These are phyloP conservation scores for Xiphophorus couchianus DNA, from an alignment of 2,113 vertebrate species.

Conservation along the genomic window DNA sequence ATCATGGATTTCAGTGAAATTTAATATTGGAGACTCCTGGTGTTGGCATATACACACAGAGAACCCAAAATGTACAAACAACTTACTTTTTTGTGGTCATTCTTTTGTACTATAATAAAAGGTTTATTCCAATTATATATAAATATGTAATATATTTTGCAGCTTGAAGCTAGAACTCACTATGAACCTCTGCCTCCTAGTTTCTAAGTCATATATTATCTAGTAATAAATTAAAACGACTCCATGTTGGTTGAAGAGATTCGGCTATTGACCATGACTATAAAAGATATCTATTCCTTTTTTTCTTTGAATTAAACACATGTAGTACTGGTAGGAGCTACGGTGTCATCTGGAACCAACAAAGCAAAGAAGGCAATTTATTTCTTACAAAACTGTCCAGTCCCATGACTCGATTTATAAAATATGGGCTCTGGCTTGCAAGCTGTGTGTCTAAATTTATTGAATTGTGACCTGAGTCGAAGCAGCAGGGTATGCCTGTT, in stretches of 20 bases:
- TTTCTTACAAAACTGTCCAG: slow-evolving; percentile 37
- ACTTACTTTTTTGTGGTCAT: too few relatives aligned
- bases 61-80: too few relatives aligned
- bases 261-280: neutral
- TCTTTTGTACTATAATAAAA: too few relatives aligned
- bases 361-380: slow-evolving; percentile 39
- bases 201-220: too few relatives aligned
- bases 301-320: neutral
- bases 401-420: slow-evolving; percentile 40
- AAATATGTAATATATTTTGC: too few relatives aligned
- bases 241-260: neutral
- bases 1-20: too few relatives aligned
- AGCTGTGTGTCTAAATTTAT: slow-evolving; percentile 49
- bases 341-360: slow-evolving; percentile 20
- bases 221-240: neutral
- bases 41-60: too few relatives aligned
- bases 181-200: too few relatives aligned
- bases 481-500: slow-evolving; percentile 20
- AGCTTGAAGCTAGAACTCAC: too few relatives aligned
- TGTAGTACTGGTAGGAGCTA: neutral
- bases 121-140: too few relatives aligned
- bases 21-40: too few relatives aligned
- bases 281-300: neutral
- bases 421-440: slow-evolving; percentile 5
- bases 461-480: slow-evolving; percentile 55